Percentiles rank a stretch among this genome's conserved stretches.
phyloP scores from a whole-genome alignment of 2,888 invertebrate genomes.

The Apoda limacodes region DNA sequence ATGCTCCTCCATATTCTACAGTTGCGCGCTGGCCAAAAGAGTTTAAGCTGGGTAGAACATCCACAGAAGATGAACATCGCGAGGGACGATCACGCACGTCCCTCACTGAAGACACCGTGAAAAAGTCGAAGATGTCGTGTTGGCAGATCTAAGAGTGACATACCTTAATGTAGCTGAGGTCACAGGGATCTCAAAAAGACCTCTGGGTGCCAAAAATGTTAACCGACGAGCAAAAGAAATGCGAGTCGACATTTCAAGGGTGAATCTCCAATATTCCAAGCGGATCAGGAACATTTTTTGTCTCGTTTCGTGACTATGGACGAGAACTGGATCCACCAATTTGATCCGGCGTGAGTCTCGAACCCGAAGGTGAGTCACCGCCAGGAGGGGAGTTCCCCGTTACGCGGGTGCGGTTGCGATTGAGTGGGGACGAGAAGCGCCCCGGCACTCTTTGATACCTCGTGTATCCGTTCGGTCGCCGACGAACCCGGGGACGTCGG shows the following conservation, averaged over 20 bases:
- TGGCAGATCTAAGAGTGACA: conserved; percentile 17
- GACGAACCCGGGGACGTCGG: too few relatives aligned
- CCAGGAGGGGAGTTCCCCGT: too few relatives aligned
- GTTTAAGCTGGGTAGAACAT: too few relatives aligned
- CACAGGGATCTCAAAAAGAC: conserved; percentile 17
- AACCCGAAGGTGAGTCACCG: too few relatives aligned
- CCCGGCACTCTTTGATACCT: too few relatives aligned
- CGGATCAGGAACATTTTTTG: conserved; percentile 13
- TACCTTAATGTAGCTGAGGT: conserved; percentile 17
- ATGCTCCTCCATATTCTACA: too few relatives aligned
- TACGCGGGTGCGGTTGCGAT: too few relatives aligned
- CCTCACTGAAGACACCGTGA: conserved; percentile 14
- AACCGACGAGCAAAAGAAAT: conserved; percentile 19
- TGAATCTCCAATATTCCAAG: conserved; percentile 11
- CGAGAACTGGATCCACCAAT: conserved; percentile 17
- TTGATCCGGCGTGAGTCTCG: too few relatives aligned
- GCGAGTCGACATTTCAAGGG: conserved; percentile 15
- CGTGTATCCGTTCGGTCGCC: too few relatives aligned
- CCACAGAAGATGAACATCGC: too few relatives aligned
- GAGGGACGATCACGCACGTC: conserved; percentile 13
- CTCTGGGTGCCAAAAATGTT: conserved; percentile 22
- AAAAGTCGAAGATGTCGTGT: conserved; percentile 18
- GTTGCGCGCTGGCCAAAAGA: too few relatives aligned
- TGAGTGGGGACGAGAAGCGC: too few relatives aligned
- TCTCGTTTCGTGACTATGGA: conserved; percentile 18